Conservation (phyloP, 2,888 invertebrate genomes). For the Tinea semifulvella region DNA sequence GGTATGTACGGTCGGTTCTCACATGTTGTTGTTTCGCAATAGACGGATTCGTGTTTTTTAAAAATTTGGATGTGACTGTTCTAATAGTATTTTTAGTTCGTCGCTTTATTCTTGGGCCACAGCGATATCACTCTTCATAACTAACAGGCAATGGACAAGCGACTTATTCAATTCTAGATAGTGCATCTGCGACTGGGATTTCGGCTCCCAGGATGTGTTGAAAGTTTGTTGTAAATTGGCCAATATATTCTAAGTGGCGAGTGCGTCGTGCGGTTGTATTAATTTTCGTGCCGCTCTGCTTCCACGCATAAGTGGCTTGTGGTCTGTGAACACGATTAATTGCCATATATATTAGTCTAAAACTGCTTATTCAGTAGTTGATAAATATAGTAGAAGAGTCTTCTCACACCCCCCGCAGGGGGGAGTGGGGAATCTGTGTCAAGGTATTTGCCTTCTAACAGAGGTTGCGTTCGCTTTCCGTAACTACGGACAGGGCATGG, state of each 20-base stretch:
- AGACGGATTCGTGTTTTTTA: not conserved
- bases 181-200: not conserved
- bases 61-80: conserved; percentile 7
- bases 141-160: conserved; percentile 11
- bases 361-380: too few relatives aligned
- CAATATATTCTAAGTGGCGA: too few relatives aligned
- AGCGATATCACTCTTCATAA: conserved; percentile 13
- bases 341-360: too few relatives aligned
- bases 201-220: not conserved
- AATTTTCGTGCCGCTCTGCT: not conserved
- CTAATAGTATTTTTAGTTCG: conserved; percentile 9
- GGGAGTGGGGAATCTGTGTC: too few relatives aligned
- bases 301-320: not conserved
- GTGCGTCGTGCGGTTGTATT: not conserved
- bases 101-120: conserved; percentile 6
- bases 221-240: too few relatives aligned
- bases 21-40: conserved; percentile 15
- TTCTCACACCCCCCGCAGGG: too few relatives aligned
- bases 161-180: conserved; percentile 13
- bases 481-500: too few relatives aligned
- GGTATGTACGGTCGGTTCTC: conserved; percentile 14
- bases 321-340: not conserved
- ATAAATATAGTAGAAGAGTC: too few relatives aligned
- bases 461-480: too few relatives aligned
- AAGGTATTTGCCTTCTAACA: too few relatives aligned